Percentiles rank a stretch among this genome's conserved stretches.
Evolutionary conservation across 2,113 vertebrate species (phyloP).

Genomic region (Perognathus longimembris): DNA sequence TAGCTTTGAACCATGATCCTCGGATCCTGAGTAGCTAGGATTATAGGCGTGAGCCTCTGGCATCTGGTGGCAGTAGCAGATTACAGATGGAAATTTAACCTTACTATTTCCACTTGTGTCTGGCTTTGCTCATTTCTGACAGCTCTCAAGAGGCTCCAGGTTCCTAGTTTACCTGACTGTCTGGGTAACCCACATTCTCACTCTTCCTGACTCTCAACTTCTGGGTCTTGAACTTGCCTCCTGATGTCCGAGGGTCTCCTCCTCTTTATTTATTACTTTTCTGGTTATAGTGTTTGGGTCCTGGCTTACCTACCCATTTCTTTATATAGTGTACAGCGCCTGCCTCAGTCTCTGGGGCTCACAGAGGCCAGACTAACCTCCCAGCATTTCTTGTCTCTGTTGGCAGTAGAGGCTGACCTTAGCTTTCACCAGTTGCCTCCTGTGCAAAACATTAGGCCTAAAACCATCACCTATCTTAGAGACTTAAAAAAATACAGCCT

Average conservation of each 20-base stretch:
- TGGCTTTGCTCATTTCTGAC: background rate
- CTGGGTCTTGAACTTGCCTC: background rate
- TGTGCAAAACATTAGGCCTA: rapidly evolving
- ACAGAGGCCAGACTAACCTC: background rate
- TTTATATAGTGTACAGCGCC: rapidly evolving
- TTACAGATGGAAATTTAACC: background rate
- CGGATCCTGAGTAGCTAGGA: no score
- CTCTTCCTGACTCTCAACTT: background rate
- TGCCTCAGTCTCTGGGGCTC: background rate
- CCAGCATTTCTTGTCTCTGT: background rate
- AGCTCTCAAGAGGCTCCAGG: background rate
- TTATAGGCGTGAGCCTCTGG: no score
- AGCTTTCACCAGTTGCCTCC: background rate
- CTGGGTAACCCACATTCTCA: background rate
- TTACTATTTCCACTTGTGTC: background rate
- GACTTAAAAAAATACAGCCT: background rate
- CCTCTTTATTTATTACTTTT: background rate
- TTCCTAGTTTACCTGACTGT: background rate
- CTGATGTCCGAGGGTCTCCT: rapidly evolving
- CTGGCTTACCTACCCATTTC: background rate
- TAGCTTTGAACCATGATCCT: no score
- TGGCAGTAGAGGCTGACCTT: background rate
- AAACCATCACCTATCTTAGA: background rate
- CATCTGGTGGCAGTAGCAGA: background rate
- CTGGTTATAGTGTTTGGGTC: background rate